Percentiles rank a stretch among this genome's conserved stretches.
Evolutionary conservation across 2,113 vertebrate genomes (phyloP).

Genomic region (Eulemur macaco): DNA sequence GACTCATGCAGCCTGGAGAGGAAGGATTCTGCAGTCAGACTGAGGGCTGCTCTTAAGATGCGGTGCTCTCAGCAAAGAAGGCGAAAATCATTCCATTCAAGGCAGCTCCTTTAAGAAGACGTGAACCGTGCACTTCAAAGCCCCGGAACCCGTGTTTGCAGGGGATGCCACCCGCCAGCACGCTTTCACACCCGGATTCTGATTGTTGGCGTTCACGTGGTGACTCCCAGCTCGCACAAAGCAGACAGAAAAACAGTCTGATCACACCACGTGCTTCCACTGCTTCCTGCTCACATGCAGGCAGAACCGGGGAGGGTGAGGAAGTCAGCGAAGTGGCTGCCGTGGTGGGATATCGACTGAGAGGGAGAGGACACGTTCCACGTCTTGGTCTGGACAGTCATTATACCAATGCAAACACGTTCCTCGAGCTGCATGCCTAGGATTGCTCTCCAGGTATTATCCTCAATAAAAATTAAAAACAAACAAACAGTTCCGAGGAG

Average conservation of each 20-base stretch:
- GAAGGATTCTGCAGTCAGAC: slow-evolving; percentile 16
- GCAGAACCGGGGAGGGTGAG: accelerated
- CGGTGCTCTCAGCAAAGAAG: not conserved
- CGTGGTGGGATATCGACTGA: too few species aligned
- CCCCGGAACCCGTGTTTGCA: not conserved
- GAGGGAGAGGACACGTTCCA: accelerated
- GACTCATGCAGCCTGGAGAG: slow-evolving; percentile 42
- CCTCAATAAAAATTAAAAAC: not conserved
- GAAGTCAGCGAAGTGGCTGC: not conserved
- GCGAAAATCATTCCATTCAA: not conserved
- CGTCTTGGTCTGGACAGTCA: not conserved
- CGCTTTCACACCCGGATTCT: not conserved
- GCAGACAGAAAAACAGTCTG: not conserved
- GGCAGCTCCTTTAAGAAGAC: not conserved
- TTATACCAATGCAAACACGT: accelerated
- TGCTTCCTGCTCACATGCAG: not conserved
- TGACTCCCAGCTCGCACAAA: not conserved
- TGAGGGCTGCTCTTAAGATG: not conserved
- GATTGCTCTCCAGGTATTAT: not conserved
- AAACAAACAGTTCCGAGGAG: not conserved
- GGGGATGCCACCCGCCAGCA: not conserved
- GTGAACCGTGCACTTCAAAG: not conserved
- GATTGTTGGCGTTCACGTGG: not conserved
- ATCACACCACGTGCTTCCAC: accelerated
- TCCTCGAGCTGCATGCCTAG: not conserved